Base-by-base conservation (phyloP, 2,797 vertebrate genomes). In the Cyclopterus lumpus region DNA sequence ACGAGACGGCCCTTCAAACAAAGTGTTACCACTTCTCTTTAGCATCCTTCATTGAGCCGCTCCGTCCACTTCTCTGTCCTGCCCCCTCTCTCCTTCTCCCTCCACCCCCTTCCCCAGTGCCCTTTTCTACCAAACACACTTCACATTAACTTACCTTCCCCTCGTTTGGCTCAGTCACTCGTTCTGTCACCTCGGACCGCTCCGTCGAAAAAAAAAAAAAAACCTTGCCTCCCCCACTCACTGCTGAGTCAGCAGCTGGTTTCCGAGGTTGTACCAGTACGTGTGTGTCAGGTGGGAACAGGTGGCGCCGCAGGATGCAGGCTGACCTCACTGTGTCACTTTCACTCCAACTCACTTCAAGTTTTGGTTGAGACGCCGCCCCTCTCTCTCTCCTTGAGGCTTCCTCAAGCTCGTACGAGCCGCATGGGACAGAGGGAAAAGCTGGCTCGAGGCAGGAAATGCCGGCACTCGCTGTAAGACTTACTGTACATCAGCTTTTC, bases 311-410 rank as follows among this genome's bases (percentile, higher is more conserved):
- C 80, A 32, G 81, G 88, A 72, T 69, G 67, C 80, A 51, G 24
- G 55, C 62, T 91, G 92, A 91, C 92, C 92, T 89, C 86, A 78
- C 91, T 91, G 75, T 90, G 92, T 91, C 91, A 86, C 82, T 90
- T 89, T 90, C 79, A 75, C 74, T 91, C 75, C 67, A 9, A 28
- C 80, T 92, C 88, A 89, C 60, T 64, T 90, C 86, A 86, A 68
- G 83, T 82, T n/a, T 83, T 73, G 76, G 82, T 60, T 79, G 73
- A 89, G 81, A 79, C 0, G 67, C 75, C 53, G 58, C 67, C 65
- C 59, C 38, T 68, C 4, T 26, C 61, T 38, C 67, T 67, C 80
- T 51, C 22, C 80, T 87, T 51, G 59, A 88, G 87, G 78, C 83
- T 82, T 80, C 81, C 82, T 85, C 57, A 78, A 81, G 75, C 70